phyloP scores from a whole-genome alignment of 2,797 vertebrate genomes.

The Myripristis jacobus region DNA sequence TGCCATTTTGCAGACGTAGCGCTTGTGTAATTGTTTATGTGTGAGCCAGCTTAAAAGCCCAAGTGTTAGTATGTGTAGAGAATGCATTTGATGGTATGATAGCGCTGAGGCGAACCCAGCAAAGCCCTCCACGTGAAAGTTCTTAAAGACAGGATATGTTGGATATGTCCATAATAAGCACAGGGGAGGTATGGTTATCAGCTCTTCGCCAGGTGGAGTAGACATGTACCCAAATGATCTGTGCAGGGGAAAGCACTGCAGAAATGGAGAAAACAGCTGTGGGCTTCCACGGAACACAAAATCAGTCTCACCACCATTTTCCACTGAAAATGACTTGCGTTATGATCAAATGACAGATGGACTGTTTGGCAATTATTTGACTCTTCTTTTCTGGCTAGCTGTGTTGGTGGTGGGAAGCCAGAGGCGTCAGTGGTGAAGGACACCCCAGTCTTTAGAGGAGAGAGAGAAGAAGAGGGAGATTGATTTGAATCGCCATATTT shows the following conservation, averaged over 20 bases:
- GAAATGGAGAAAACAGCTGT: slow-evolving; percentile 74
- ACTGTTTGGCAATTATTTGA: slow-evolving; percentile 47
- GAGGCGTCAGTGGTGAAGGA: slow-evolving; percentile 51
- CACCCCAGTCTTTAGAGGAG: slow-evolving; percentile 27
- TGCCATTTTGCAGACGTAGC: not conserved
- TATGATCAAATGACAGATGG: slow-evolving; percentile 61
- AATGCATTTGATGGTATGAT: slow-evolving; percentile 28
- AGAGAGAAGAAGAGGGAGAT: slow-evolving; percentile 26
- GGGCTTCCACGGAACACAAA: slow-evolving; percentile 54
- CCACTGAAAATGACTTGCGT: slow-evolving; percentile 44
- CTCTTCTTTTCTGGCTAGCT: slow-evolving; percentile 50
- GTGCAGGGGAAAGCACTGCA: slow-evolving; percentile 50
- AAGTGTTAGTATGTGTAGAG: slow-evolving; percentile 13
- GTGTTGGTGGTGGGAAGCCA: slow-evolving; percentile 45
- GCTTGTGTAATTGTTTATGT: not conserved
- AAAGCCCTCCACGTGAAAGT: slow-evolving; percentile 40
- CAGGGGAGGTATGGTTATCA: slow-evolving; percentile 52
- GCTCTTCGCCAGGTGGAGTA: slow-evolving; percentile 65
- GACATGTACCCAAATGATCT: slow-evolving; percentile 70
- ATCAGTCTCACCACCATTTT: slow-evolving; percentile 58
- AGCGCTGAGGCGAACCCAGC: slow-evolving; percentile 27
- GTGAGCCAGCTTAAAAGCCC: not conserved
- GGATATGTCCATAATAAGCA: slow-evolving; percentile 58
- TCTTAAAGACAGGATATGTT: slow-evolving; percentile 65
- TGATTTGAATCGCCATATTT: slow-evolving; percentile 40